Percentiles rank a stretch among this genome's conserved stretches.
phyloP scores from a whole-genome alignment of 2,797 vertebrate species.

The Diglossa cyanea region DNA sequence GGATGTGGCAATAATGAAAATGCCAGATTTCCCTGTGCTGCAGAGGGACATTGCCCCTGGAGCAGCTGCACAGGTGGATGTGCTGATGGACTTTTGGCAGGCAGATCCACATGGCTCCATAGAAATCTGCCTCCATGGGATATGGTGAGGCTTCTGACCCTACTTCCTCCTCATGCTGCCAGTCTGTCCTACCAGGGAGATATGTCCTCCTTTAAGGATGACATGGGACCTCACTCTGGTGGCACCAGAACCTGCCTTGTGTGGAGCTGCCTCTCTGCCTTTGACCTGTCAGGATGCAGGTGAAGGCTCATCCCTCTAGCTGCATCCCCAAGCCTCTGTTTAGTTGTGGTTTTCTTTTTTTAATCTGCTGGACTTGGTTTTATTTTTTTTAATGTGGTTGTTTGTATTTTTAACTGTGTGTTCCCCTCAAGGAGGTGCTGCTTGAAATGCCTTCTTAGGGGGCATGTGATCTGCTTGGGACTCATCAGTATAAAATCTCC shows the following conservation, averaged over 20 bases:
- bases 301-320: neutral
- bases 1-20: neutral
- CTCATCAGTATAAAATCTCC: neutral
- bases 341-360: neutral
- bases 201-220: neutral
- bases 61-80: neutral
- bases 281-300: neutral
- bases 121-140: neutral
- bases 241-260: neutral
- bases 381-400: constrained; percentile 25
- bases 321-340: fast-evolving
- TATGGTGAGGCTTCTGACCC: neutral
- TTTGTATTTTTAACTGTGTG: constrained; percentile 23
- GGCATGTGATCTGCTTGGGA: neutral
- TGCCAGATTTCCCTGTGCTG: neutral
- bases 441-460: neutral
- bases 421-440: neutral
- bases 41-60: neutral
- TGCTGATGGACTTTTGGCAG: neutral
- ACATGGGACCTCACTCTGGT: neutral
- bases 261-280: neutral
- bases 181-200: neutral
- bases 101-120: neutral
- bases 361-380: constrained; percentile 14
- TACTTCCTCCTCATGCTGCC: neutral